A percentile compares a stretch with the other conserved stretches of the same genome.
phyloP scores from a whole-genome alignment of 2,888 invertebrate genomes.

The Lagria hirta region DNA sequence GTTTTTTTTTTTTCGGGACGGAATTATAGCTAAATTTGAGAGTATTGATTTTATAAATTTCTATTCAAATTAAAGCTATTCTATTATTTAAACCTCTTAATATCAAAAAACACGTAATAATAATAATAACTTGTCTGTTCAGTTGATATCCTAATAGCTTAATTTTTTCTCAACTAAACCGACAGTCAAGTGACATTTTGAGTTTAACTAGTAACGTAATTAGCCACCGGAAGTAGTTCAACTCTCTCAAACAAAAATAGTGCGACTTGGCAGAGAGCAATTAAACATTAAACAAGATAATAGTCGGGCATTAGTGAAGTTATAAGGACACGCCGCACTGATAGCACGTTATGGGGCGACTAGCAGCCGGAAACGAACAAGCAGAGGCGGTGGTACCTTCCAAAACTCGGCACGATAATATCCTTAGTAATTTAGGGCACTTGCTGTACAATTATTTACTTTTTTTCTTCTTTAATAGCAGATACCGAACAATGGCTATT shows the following conservation, averaged over 20 bases:
- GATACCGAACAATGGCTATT: too few relatives aligned
- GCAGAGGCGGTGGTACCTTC: conserved; percentile 14
- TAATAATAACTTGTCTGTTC: too few relatives aligned
- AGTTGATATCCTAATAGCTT: too few relatives aligned
- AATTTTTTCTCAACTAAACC: conserved; percentile 19
- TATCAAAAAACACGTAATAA: too few relatives aligned
- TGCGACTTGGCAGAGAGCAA: conserved; percentile 36
- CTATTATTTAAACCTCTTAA: too few relatives aligned
- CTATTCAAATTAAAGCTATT: too few relatives aligned
- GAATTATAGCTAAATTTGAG: too few relatives aligned
- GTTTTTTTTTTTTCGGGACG: too few relatives aligned
- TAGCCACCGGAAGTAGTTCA: conserved; percentile 40
- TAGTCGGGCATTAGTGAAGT: conserved; percentile 31
- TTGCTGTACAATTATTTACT: too few relatives aligned
- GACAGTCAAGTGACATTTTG: conserved; percentile 30
- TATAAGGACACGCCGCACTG: conserved; percentile 23
- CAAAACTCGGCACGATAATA: conserved; percentile 1
- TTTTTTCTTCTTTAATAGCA: too few relatives aligned
- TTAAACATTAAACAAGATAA: conserved; percentile 44
- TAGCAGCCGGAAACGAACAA: conserved; percentile 16
- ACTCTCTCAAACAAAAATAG: conserved; percentile 33
- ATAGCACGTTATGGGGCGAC: conserved; percentile 16
- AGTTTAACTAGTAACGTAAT: conserved; percentile 38
- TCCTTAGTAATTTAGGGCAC: background rate
- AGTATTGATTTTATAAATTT: too few relatives aligned